Conservation (phyloP, 2,888 invertebrate species). For the Helobdella robusta region DNA sequence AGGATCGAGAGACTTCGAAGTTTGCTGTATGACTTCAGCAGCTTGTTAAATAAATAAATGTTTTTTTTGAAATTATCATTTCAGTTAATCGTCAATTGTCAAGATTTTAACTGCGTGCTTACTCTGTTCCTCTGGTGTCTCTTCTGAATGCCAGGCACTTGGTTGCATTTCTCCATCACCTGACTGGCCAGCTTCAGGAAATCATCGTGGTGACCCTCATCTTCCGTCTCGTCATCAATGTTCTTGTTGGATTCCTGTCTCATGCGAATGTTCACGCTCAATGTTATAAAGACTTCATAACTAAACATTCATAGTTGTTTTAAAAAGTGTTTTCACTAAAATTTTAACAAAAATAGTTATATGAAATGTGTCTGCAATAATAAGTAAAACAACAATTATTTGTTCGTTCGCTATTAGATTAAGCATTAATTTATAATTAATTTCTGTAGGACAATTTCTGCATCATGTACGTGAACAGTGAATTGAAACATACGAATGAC, state of each 20-base stretch:
- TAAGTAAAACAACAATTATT: no score
- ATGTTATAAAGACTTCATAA: no score
- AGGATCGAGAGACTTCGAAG: slow-evolving; percentile 3
- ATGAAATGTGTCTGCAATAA: no score
- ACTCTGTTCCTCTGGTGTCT: slow-evolving; percentile 14
- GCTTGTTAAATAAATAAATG: background rate
- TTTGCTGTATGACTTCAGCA: background rate
- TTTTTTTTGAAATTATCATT: background rate
- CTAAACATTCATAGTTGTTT: no score
- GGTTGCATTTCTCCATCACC: slow-evolving; percentile 16
- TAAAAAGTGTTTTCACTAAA: no score
- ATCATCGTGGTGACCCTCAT: background rate
- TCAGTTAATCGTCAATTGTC: background rate
- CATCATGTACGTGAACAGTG: no score
- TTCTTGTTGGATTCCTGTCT: slow-evolving; percentile 23
- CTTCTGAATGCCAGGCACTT: slow-evolving; percentile 19
- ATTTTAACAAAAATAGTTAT: no score
- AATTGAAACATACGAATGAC: no score
- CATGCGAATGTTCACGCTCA: no score
- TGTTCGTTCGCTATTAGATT: no score
- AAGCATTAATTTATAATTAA: no score
- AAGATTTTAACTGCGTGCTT: background rate
- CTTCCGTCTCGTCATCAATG: slow-evolving; percentile 24
- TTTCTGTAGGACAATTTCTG: no score
- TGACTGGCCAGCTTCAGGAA: slow-evolving; percentile 12